Conservation (phyloP, 2,797 vertebrate genomes). For the Neosalanx taihuensis region DNA sequence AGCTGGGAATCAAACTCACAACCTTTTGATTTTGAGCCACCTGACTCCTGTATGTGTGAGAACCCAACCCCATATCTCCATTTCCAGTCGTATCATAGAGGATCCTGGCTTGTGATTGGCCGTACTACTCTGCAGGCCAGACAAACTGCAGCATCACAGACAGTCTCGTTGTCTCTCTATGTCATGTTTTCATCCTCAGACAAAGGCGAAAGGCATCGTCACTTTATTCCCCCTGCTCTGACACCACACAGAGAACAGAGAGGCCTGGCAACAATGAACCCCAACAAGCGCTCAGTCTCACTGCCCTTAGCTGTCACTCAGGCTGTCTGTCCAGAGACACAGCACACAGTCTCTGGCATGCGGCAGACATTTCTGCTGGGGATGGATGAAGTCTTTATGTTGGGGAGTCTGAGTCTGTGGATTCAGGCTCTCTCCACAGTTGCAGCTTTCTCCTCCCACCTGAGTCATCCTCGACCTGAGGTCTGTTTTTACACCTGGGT, state of each 20-base stretch:
- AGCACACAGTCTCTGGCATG: background rate
- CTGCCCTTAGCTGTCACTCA: conserved; percentile 4
- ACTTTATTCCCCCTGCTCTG: background rate
- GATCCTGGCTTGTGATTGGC: too few relatives aligned
- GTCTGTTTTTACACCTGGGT: too few relatives aligned
- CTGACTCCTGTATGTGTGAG: too few relatives aligned
- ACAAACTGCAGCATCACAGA: conserved; percentile 42
- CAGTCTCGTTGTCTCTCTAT: conserved; percentile 42
- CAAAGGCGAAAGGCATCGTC: conserved; percentile 29
- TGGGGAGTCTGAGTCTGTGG: background rate
- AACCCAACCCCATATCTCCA: too few relatives aligned
- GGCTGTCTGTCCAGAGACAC: background rate
- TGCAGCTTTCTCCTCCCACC: too few relatives aligned
- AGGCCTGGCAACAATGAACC: conserved; percentile 8
- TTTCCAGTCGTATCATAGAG: too few relatives aligned
- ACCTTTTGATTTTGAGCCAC: too few relatives aligned
- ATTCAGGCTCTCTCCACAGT: background rate
- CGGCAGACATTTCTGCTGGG: too few relatives aligned
- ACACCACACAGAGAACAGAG: conserved; percentile 12
- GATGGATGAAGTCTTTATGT: too few relatives aligned
- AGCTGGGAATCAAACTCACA: too few relatives aligned
- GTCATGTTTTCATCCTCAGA: conserved; percentile 53
- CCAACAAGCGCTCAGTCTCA: conserved; percentile 15
- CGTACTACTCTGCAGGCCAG: conserved; percentile 9
- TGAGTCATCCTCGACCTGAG: too few relatives aligned